Evolutionary conservation across 1,140 invertebrate species (phyloP), one percentile per base, ranked within the genome.

Genomic region (Scaptomyza pallida): DNA sequence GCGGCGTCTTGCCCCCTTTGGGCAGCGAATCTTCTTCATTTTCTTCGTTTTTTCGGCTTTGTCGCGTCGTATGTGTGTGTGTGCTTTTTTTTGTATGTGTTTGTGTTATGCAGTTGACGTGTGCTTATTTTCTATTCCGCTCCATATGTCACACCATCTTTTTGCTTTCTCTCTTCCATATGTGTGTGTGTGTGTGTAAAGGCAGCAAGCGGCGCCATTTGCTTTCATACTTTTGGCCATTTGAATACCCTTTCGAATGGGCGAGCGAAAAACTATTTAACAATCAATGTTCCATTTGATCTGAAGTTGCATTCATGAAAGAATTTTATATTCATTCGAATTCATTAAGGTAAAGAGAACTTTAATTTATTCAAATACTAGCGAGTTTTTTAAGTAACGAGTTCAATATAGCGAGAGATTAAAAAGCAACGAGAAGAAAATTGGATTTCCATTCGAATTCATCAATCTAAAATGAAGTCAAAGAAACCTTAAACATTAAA

Each of bases 71-170:
- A 59, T 88, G 70, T 37, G 26, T 9, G 26, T 30, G 26, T 9
- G 26, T 30, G 26, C 6, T 30, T 30, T 26, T 4, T 86, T 86
- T 80, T 75, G 50, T 75, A 77, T 81, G 75, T 88, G 82, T 78
- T 88, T 75, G 82, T 88, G 78, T 76, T 79, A 78, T 88, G 82
- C 82, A 88, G 78, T 88, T 88, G 82, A 88, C 82, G 82, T 88
- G 82, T 80, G 78, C 82, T 88, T 88, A 88, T 88, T 88, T 88
- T 88, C 82, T 78, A 81, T 88, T 88, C 78, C 72, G 82, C 82
- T 88, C 82, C 82, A 88, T 88, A 88, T 88, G 82, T 81, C 78
- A 88, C 74, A 71, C 82, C 78, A 71, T 59, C 35, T 76, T 50
- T 8, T 51, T 51, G 21, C 40, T 41, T 13, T 43, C 23, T 33